Percentiles rank a stretch among this genome's conserved stretches.
These are phyloP conservation scores for Gambusia yucatana DNA, from an alignment of 2,797 vertebrate genomes.

Conservation along the genomic window DNA sequence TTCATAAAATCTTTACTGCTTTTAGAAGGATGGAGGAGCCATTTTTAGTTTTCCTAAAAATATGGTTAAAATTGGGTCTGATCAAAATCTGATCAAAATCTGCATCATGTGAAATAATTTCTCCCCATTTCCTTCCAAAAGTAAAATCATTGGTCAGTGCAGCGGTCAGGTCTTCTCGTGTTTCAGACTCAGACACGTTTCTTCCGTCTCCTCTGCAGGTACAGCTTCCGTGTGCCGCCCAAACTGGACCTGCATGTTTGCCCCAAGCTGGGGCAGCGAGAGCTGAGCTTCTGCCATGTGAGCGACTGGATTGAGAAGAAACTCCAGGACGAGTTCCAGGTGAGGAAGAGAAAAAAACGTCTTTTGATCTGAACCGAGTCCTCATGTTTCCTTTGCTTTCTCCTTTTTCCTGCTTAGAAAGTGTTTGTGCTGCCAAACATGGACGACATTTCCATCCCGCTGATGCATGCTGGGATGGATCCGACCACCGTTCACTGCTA, in stretches of 20 bases:
- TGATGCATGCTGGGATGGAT: conserved; percentile 84
- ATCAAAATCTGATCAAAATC: neutral
- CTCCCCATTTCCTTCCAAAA: too few relatives aligned
- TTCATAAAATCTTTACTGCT: neutral
- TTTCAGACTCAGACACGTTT: neutral
- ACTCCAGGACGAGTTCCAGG: conserved; percentile 91
- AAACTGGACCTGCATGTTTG: conserved; percentile 87
- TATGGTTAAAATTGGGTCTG: neutral
- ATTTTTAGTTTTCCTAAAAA: neutral
- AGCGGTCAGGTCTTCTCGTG: too few relatives aligned
- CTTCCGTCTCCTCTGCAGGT: conserved; percentile 76
- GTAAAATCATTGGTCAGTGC: too few relatives aligned
- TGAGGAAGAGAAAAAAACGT: conserved; percentile 22
- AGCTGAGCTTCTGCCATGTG: conserved; percentile 89
- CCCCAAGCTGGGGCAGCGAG: conserved; percentile 89
- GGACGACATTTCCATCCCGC: conserved; percentile 89
- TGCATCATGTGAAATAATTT: neutral
- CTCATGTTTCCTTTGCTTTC: neutral
- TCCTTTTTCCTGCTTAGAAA: conserved; percentile 77
- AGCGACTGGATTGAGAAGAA: conserved; percentile 92
- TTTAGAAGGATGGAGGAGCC: neutral
- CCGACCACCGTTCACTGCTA: conserved; percentile 55
- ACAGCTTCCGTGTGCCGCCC: conserved; percentile 88
- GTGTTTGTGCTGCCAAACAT: conserved; percentile 93
- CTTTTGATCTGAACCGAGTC: rapidly evolving